A percentile compares a stretch with the other conserved stretches of the same genome.
These are phyloP conservation scores for Melieria crassipennis DNA, from an alignment of 2,888 invertebrate genomes.

Conservation along the genomic window DNA sequence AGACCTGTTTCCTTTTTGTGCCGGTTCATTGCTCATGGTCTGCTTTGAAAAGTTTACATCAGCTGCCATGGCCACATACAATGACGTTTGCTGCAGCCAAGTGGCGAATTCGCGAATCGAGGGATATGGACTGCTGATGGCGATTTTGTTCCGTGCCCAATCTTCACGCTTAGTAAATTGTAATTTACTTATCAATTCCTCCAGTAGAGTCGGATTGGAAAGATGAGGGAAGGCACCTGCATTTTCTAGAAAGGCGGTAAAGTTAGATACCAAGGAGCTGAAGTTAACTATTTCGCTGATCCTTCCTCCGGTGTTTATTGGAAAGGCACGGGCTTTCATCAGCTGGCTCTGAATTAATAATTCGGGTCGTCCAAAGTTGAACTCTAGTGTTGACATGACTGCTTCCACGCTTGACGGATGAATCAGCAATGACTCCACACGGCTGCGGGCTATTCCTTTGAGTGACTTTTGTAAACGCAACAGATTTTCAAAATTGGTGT, in stretches of 20 bases:
- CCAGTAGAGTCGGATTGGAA: no score
- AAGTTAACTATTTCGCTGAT: constrained; percentile 38
- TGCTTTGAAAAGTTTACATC: no score
- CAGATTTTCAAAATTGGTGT: constrained; percentile 39
- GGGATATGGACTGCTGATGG: no score
- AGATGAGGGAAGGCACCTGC: constrained; percentile 32
- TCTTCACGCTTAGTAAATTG: no score
- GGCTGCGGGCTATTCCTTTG: constrained; percentile 35
- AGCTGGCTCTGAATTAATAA: constrained; percentile 40
- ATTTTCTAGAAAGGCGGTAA: constrained; percentile 33
- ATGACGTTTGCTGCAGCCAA: no score
- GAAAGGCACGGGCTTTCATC: constrained; percentile 38
- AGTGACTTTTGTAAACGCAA: constrained; percentile 38
- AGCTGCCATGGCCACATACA: no score
- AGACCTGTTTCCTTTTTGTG: constrained; percentile 2
- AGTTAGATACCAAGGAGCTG: constrained; percentile 38
- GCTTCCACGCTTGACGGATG: constrained; percentile 39
- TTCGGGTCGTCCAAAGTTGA: constrained; percentile 44
- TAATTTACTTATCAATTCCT: no score
- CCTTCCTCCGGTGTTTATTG: constrained; percentile 34
- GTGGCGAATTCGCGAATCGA: no score
- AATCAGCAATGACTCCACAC: constrained; percentile 40
- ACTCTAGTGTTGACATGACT: constrained; percentile 39
- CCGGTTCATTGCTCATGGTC: background rate
- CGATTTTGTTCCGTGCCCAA: no score